Evolutionary conservation across 2,888 invertebrate species (phyloP), one percentile per base, ranked within the genome.

Genomic region (Drosophila phalerata): DNA sequence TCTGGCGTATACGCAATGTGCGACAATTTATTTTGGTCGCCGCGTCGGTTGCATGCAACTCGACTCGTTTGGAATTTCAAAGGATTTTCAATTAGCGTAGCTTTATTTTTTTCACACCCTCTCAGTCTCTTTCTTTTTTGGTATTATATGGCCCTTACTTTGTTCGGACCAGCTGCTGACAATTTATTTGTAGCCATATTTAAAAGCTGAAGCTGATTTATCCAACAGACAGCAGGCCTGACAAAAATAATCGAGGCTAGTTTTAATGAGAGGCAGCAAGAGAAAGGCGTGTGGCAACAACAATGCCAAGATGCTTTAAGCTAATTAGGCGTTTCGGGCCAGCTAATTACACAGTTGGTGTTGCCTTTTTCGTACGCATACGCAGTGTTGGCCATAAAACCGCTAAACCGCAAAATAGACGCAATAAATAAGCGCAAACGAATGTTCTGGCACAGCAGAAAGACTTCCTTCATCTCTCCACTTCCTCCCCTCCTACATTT

Each of bases 341-440:
- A 66, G 79, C 83, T 85, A 85, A 85, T 85, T 85, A 85, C 74
- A 62, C 73, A 64, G 67, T 48, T 48, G 17, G 15, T 17, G 8
- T 66, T 68, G 63, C 64, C 67, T 43, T 58, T 56, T 63, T 63
- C 49, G 51, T 45, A 67, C 76, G 73, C 72, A 81, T 73, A 73
- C 72, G 56, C 74, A 65, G 69, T 63, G 65, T 74, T 79, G 81
- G 73, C 69, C 85, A 76, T 86, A 86, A 85, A 83, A 85, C 74
- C 78, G 85, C 85, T 85, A 86, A 85, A 74, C 85, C 86, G 72
- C 85, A 85, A 86, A 85, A 85, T 85, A 84, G 84, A 77, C 84
- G 74, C 74, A 73, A 82, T 81, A 84, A 82, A 84, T 85, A 83
- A 83, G 66, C 63, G 75, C 75, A 75, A 77, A 75, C 61, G 72